Evolutionary conservation across 2,797 vertebrate species (phyloP).

Genomic region (Ciconia nigra): DNA sequence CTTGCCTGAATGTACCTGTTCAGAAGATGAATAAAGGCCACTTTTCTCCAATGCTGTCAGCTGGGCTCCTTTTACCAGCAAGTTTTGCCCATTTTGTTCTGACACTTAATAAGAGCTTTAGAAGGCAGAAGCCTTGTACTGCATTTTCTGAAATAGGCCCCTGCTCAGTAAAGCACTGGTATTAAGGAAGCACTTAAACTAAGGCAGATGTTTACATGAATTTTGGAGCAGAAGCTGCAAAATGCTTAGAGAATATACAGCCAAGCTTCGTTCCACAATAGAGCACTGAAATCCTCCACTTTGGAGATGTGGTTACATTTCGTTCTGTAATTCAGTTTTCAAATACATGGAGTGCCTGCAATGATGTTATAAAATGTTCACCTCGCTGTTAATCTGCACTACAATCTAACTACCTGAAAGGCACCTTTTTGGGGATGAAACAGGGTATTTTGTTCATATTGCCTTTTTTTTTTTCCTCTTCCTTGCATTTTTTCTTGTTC

Average conservation of each 20-base stretch:
- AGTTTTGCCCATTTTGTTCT: not conserved
- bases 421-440: not conserved
- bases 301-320: not conserved
- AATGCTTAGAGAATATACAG: not conserved
- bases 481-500: not conserved
- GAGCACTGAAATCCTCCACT: not conserved
- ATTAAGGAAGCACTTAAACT: not conserved
- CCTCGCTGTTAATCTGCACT: not conserved
- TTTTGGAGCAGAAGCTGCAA: not conserved
- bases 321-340: not conserved
- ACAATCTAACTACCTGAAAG: not conserved
- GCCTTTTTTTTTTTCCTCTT: not conserved
- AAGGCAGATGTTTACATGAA: not conserved
- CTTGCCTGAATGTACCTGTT: not conserved
- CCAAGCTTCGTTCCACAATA: not conserved
- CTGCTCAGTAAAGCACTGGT: not conserved
- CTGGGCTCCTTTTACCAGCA: not conserved
- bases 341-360: not conserved
- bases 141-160: not conserved
- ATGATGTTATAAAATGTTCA: not conserved
- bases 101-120: not conserved
- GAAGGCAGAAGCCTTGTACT: not conserved
- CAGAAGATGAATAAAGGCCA: not conserved
- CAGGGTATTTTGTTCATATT: fast-evolving
- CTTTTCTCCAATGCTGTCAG: not conserved